Evolutionary conservation across 1,140 invertebrate genomes (phyloP).

Genomic region (Hermatobates lingyangjiaoensis): DNA sequence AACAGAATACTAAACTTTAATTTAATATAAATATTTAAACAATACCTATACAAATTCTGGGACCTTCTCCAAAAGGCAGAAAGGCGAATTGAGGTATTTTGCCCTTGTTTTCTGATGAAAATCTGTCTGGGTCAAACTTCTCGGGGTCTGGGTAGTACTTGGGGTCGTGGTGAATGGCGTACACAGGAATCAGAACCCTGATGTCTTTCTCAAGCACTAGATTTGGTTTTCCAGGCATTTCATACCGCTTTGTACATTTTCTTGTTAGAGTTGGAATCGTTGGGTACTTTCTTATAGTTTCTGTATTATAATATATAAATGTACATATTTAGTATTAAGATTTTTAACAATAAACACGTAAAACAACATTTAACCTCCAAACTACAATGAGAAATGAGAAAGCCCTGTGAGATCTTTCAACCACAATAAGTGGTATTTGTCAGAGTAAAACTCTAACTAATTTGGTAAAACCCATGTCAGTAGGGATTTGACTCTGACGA

Average conservation of each 20-base stretch:
- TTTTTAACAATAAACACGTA: background rate
- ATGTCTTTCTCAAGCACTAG: constrained; percentile 20
- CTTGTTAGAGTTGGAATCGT: constrained; percentile 26
- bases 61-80: constrained; percentile 58
- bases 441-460: background rate
- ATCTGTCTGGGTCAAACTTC: constrained; percentile 25
- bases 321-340: background rate
- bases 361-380: background rate
- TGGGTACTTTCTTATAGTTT: constrained; percentile 36
- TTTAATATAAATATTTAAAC: too few species aligned
- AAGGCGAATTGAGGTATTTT: constrained; percentile 27
- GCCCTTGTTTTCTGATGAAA: constrained; percentile 16
- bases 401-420: background rate
- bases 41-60: constrained; percentile 52
- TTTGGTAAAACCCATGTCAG: background rate
- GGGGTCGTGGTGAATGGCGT: constrained; percentile 24
- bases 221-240: constrained; percentile 10
- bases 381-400: background rate
- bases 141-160: constrained; percentile 24
- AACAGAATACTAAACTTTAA: too few species aligned
- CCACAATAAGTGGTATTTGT: background rate
- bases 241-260: constrained; percentile 27
- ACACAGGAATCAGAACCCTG: constrained; percentile 23
- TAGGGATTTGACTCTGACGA: too few species aligned
- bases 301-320: constrained; percentile 15